Percentiles rank a stretch among this genome's conserved stretches.
phyloP scores from a whole-genome alignment of 2,797 vertebrate genomes.

The Acropternis orthonyx region DNA sequence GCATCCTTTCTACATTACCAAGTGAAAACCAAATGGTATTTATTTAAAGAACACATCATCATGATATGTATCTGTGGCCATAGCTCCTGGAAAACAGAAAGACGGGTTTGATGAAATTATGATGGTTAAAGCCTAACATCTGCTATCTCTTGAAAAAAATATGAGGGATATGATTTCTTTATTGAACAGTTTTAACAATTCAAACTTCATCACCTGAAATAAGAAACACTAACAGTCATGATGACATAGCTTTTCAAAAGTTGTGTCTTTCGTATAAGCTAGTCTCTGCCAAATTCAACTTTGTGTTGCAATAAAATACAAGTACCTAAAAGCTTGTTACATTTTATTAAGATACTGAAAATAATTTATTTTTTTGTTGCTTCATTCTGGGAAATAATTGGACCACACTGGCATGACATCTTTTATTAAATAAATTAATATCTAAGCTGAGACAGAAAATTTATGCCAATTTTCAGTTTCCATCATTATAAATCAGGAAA shows the following conservation, averaged over 20 bases:
- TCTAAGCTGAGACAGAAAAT: not conserved
- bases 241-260: not conserved
- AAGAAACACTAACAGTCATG: not conserved
- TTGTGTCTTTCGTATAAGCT: not conserved
- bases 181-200: not conserved
- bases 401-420: not conserved
- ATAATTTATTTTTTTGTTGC: not conserved
- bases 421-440: not conserved
- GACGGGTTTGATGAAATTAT: not conserved
- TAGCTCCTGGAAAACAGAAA: not conserved
- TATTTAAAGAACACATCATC: not conserved
- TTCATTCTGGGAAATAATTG: not conserved
- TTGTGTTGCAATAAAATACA: not conserved
- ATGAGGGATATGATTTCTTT: not conserved
- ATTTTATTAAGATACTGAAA: not conserved
- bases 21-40: not conserved
- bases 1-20: not conserved
- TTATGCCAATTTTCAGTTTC: not conserved
- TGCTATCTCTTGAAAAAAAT: not conserved
- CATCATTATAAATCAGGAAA: not conserved
- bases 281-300: not conserved
- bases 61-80: not conserved
- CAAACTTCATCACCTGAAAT: not conserved
- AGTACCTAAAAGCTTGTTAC: not conserved
- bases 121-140: not conserved